phyloP scores from a whole-genome alignment of 2,888 invertebrate genomes.

The Pseudanteris insignis region DNA sequence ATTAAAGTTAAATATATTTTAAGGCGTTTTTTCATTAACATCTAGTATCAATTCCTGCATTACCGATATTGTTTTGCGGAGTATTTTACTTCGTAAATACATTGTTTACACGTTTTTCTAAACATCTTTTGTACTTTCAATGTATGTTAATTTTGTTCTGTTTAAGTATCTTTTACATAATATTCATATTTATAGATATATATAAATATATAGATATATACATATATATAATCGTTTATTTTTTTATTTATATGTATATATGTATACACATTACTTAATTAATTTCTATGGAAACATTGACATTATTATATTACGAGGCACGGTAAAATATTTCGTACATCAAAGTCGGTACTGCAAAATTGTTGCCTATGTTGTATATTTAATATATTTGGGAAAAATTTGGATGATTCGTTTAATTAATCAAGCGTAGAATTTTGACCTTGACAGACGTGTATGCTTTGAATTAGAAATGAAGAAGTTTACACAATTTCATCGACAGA shows the following conservation, averaged over 20 bases:
- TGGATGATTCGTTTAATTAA: too few species aligned
- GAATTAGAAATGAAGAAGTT: too few species aligned
- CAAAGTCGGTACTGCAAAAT: slow-evolving; percentile 39
- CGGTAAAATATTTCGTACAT: slow-evolving; percentile 42
- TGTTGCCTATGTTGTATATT: too few species aligned
- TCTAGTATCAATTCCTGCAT: slow-evolving; percentile 33
- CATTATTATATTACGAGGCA: slow-evolving; percentile 33
- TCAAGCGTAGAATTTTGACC: too few species aligned
- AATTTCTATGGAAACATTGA: slow-evolving; percentile 32
- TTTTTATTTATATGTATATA: slow-evolving; percentile 10
- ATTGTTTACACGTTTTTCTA: slow-evolving; percentile 31
- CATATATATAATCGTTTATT: too few species aligned
- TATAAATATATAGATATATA: too few species aligned
- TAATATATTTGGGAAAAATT: too few species aligned
- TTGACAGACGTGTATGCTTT: too few species aligned
- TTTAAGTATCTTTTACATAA: too few species aligned
- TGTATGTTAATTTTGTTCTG: too few species aligned
- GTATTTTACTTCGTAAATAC: slow-evolving; percentile 41
- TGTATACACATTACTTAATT: slow-evolving; percentile 17
- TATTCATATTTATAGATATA: slow-evolving; percentile 30
- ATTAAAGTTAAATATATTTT: too few species aligned
- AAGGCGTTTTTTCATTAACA: slow-evolving; percentile 24
- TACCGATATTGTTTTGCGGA: slow-evolving; percentile 42
- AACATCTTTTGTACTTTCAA: slow-evolving; percentile 39
- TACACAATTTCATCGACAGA: too few species aligned